These are phyloP conservation scores for Prenolepis imparis DNA, from an alignment of 2,888 invertebrate species.

Conservation along the genomic window DNA sequence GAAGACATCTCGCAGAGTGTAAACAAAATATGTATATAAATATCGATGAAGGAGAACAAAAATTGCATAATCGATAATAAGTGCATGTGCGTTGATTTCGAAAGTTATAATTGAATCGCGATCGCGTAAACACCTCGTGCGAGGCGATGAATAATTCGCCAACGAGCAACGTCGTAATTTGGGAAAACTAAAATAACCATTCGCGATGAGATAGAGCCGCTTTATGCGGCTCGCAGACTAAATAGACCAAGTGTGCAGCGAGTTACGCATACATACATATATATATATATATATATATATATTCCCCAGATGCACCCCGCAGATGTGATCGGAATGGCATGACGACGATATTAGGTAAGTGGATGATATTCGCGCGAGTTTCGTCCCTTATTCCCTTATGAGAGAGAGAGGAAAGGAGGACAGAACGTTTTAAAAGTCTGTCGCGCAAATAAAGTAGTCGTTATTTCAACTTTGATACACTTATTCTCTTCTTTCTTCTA, in stretches of 20 bases:
- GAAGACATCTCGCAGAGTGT: too few species aligned
- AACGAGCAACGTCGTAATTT: not conserved
- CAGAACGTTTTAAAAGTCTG: not conserved
- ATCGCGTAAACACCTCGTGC: not conserved
- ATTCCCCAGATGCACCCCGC: slow-evolving; percentile 1
- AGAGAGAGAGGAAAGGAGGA: not conserved
- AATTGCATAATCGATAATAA: not conserved
- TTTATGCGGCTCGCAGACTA: not conserved
- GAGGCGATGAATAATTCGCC: not conserved
- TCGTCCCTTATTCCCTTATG: not conserved
- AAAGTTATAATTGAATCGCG: slow-evolving; percentile 1
- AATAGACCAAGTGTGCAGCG: not conserved
- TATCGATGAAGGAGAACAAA: not conserved
- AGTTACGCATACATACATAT: not conserved
- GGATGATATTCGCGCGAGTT: not conserved
- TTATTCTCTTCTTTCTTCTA: not conserved
- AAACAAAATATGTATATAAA: not conserved
- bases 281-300: not conserved
- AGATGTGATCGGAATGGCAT: not conserved
- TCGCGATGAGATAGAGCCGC: not conserved
- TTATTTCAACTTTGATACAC: not conserved
- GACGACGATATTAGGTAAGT: not conserved
- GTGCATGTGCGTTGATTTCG: not conserved
- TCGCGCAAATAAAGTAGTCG: not conserved
- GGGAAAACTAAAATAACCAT: slow-evolving; percentile 10